Evolutionary conservation across 2,797 vertebrate genomes (phyloP), one percentile per base, ranked within the genome.

Genomic region (Galago senegalensis): DNA sequence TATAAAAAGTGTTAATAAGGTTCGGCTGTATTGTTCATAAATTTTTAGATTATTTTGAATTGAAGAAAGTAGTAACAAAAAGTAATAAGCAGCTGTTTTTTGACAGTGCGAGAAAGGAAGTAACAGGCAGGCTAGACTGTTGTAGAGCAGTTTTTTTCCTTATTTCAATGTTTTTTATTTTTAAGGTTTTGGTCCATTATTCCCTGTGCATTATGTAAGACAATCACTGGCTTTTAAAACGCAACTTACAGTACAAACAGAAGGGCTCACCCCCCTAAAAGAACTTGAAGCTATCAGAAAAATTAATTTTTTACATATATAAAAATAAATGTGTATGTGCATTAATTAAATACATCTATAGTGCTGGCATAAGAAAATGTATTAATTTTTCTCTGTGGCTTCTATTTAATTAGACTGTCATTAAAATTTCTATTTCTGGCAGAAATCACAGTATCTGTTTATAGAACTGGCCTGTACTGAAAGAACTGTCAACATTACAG

Each of bases 391-490:
- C 72, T 89, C 37, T 76, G 46, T 43, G 25, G 65, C 49, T 95
- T 96, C 84, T 94, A 46, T 93, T 97, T 96, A 97, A 97, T 97
- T 96, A 96, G 77, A 83, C 43, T 95, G 43, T 77, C 94, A 96
- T 96, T 93, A 96, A 93, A 92, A 91, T 92, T 95, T 96, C 81
- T 97, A 97, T 97, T 98, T 95, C 76, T 95, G 67, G 91, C 60
- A 31, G 76, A 95, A 95, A 31, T 91, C 83, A 93, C 88, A 91
- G 61, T 93, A 75, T 91, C 49, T 97, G 91, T 86, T 97, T 94
- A 89, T 88, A 96, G 89, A 96, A 94, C 72, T 89, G 63, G 89
- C 67, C 80, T 89, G 58, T 85, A 91, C 88, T 96, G 95, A 69
- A 53, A 89, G 82, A 92, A 81, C 34, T 67, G 40, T 96, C 81